Evolutionary conservation across 2,797 vertebrate species (phyloP).

Genomic region (Pangasius krempfi): DNA sequence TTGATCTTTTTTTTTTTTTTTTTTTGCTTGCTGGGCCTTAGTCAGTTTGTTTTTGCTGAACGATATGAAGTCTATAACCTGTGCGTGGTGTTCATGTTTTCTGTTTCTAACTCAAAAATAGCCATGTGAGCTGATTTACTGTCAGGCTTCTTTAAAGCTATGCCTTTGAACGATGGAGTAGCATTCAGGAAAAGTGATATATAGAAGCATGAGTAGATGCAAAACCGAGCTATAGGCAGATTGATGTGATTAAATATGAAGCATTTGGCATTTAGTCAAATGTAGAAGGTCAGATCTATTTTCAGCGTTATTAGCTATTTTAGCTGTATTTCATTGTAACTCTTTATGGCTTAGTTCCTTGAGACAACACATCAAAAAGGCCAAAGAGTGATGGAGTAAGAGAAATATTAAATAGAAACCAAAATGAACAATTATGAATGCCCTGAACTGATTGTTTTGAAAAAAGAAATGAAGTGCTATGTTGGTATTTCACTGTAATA

Average conservation of each 20-base stretch:
- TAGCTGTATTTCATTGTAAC: neutral
- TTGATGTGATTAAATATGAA: neutral
- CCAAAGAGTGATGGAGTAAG: neutral
- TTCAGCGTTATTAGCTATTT: neutral
- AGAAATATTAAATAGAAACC: neutral
- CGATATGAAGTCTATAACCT: constrained; percentile 33
- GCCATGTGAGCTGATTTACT: neutral
- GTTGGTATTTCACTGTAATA: neutral
- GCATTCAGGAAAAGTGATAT: neutral
- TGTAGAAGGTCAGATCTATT: neutral
- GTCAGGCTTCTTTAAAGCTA: neutral
- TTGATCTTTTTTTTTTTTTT: constrained; percentile 57
- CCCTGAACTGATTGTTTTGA: neutral
- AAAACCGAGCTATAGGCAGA: neutral
- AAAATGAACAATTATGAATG: neutral
- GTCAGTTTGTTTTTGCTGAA: constrained; percentile 37
- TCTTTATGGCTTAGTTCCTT: neutral
- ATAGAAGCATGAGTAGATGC: neutral
- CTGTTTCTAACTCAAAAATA: neutral
- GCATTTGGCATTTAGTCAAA: constrained; percentile 9
- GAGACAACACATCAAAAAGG: neutral
- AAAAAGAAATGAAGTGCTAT: neutral
- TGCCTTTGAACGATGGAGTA: neutral
- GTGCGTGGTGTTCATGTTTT: constrained; percentile 25
- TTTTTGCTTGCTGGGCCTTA: constrained; percentile 43